Evolutionary conservation across 2,113 vertebrate species (phyloP).

Genomic region (Oceanites oceanicus): DNA sequence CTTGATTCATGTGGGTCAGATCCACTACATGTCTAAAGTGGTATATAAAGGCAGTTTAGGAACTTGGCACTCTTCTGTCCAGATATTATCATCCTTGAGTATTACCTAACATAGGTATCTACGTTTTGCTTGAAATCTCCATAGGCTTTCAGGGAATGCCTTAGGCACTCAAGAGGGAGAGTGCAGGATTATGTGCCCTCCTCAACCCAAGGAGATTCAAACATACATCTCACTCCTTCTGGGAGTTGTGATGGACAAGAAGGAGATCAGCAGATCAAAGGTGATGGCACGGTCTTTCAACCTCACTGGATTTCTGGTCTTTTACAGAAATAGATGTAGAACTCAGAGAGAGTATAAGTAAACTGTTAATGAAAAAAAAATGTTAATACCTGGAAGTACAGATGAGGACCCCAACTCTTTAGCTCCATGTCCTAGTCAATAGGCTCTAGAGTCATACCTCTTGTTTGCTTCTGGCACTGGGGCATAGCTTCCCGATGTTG

Average conservation of each 20-base stretch:
- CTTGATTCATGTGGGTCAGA: not conserved
- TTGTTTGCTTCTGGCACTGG: not conserved
- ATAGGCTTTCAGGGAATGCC: not conserved
- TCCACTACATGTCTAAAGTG: not conserved
- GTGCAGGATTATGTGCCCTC: not conserved
- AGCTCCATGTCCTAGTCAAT: not conserved
- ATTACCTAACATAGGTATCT: not conserved
- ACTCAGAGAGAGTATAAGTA: not conserved
- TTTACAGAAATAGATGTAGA: not conserved
- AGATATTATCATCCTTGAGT: not conserved
- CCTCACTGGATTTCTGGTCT: not conserved
- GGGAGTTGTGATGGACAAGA: not conserved
- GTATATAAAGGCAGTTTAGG: not conserved
- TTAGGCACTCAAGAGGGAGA: not conserved
- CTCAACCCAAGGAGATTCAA: not conserved
- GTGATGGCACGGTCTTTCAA: not conserved
- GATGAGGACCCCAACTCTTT: not conserved
- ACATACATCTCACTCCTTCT: not conserved
- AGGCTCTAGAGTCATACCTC: not conserved
- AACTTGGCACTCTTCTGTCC: not conserved
- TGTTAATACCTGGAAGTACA: not conserved
- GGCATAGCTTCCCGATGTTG: not conserved
- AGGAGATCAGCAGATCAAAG: not conserved
- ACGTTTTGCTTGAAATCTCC: not conserved
- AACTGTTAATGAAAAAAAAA: not conserved